These are phyloP conservation scores for Caenorhabditis sp. DNA, from an alignment of 2,888 invertebrate genomes.

Conservation along the genomic window DNA sequence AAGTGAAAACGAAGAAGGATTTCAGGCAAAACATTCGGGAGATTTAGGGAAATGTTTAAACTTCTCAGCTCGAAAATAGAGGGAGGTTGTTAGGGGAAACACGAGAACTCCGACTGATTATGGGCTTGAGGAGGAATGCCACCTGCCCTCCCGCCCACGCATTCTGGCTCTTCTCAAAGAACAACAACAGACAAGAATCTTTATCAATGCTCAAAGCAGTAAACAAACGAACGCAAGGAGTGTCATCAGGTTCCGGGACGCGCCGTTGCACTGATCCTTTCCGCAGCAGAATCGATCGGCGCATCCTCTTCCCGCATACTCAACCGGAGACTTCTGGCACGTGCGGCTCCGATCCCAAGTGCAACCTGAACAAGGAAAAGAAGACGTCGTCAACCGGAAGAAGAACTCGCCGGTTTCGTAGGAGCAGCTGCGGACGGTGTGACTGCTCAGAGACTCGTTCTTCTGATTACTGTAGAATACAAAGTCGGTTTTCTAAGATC, in stretches of 20 bases:
- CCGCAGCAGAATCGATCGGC: conserved; percentile 42
- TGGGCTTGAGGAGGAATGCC: too few species aligned
- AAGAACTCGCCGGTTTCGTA: conserved; percentile 38
- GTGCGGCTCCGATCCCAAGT: conserved; percentile 25
- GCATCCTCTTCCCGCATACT: conserved; percentile 43
- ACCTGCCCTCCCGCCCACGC: too few species aligned
- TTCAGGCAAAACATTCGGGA: too few species aligned
- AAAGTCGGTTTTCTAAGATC: conserved; percentile 36
- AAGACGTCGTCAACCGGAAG: background rate
- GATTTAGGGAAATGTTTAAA: too few species aligned
- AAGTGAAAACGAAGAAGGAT: too few species aligned
- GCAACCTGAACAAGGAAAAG: conserved; percentile 28
- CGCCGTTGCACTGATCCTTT: conserved; percentile 49
- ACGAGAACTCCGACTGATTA: too few species aligned
- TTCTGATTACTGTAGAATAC: conserved; percentile 50
- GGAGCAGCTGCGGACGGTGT: conserved; percentile 43
- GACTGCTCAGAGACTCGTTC: conserved; percentile 11
- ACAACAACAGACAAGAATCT: background rate
- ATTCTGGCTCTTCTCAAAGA: too few species aligned
- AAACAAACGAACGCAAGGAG: background rate
- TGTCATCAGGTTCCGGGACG: background rate
- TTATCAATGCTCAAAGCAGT: too few species aligned
- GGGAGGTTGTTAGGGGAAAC: too few species aligned
- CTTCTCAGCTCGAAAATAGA: too few species aligned
- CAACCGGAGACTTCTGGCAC: conserved; percentile 23